Evolutionary conservation across 2,888 invertebrate species (phyloP).

Genomic region (Gastrophysa polygoni): DNA sequence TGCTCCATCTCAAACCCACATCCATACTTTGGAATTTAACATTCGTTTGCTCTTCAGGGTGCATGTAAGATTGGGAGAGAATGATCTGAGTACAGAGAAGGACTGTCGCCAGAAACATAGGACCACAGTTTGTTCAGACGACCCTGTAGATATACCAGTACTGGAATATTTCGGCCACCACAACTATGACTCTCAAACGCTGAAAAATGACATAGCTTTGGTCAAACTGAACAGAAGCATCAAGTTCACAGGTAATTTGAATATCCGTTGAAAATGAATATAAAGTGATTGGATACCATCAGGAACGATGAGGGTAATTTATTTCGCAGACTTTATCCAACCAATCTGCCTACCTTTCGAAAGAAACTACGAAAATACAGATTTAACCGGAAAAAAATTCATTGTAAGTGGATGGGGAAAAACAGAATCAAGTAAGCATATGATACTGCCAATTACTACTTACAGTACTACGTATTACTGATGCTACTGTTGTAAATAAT

Average conservation of each 20-base stretch:
- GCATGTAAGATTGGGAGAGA: constrained; percentile 67
- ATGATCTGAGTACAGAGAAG: constrained; percentile 56
- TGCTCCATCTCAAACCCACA: too few relatives aligned
- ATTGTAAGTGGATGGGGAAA: constrained; percentile 78
- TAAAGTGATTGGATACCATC: too few relatives aligned
- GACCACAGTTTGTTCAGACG: constrained; percentile 45
- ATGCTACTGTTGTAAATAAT: not conserved
- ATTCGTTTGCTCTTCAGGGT: too few relatives aligned
- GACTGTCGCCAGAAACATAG: constrained; percentile 57
- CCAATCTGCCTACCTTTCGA: constrained; percentile 60
- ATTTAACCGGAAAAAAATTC: constrained; percentile 54
- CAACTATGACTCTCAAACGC: constrained; percentile 44
- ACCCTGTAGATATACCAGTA: constrained; percentile 47
- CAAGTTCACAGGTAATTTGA: constrained; percentile 29
- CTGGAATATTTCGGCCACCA: constrained; percentile 48
- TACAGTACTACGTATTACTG: too few relatives aligned
- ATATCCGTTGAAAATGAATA: constrained; percentile 3
- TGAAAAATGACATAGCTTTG: constrained; percentile 56
- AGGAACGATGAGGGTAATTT: too few relatives aligned
- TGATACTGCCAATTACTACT: too few relatives aligned
- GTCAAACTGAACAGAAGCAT: constrained; percentile 47
- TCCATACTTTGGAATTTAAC: too few relatives aligned
- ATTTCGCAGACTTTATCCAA: constrained; percentile 53
- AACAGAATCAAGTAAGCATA: constrained; percentile 62
- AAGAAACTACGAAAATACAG: constrained; percentile 36